Evolutionary conservation across 2,797 vertebrate species (phyloP).

Genomic region (Sitta carolinensis): DNA sequence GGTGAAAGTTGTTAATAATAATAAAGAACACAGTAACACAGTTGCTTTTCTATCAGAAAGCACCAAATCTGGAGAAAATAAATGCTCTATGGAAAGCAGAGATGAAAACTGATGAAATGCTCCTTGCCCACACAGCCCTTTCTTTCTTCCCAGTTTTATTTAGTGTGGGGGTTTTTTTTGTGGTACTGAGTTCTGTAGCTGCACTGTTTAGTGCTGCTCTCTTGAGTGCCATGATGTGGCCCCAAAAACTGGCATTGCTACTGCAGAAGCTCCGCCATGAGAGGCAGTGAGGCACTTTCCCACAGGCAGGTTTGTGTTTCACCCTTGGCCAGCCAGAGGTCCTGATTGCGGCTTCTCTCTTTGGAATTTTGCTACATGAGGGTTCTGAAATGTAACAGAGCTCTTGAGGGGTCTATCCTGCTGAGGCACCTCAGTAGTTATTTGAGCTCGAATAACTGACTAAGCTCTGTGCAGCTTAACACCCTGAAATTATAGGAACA

Average conservation of each 20-base stretch:
- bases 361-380: background rate
- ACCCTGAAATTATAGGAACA: background rate
- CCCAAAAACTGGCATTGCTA: background rate
- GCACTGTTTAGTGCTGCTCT: background rate
- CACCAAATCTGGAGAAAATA: background rate
- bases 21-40: background rate
- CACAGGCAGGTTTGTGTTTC: background rate
- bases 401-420: background rate
- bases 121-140: background rate
- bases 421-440: background rate
- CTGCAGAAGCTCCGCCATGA: accelerated
- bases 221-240: background rate
- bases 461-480: background rate
- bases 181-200: background rate
- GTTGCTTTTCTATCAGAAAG: slow-evolving; percentile 3
- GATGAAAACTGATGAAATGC: background rate
- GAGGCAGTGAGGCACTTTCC: background rate
- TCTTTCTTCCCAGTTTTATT: background rate
- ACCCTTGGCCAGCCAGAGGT: background rate
- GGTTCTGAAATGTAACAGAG: background rate
- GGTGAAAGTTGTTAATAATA: slow-evolving; percentile 27
- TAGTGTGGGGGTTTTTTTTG: accelerated
- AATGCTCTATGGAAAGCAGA: background rate
- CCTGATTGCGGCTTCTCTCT: background rate
- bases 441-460: background rate